These are phyloP conservation scores for Tanytarsus gracilentus DNA, from an alignment of 2,888 invertebrate species.

Conservation along the genomic window DNA sequence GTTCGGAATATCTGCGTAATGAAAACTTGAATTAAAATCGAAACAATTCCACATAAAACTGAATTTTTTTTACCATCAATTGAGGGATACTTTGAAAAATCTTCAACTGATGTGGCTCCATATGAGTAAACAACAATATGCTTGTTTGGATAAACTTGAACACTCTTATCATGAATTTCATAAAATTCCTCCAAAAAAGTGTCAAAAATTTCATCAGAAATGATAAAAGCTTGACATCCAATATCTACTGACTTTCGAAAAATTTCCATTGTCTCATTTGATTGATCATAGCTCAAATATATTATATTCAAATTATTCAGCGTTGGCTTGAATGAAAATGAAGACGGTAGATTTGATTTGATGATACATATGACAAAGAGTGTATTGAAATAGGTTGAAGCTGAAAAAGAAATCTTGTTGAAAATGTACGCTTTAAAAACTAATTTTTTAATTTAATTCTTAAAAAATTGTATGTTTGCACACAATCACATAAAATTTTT, in stretches of 20 bases:
- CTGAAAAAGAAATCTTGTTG: neutral
- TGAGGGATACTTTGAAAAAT: neutral
- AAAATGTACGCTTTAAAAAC: neutral
- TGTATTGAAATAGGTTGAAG: neutral
- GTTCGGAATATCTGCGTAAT: constrained; percentile 35
- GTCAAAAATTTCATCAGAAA: neutral
- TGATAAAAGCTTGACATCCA: constrained; percentile 19
- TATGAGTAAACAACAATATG: constrained; percentile 11
- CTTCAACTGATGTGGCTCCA: neutral
- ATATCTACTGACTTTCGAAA: neutral
- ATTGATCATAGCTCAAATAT: neutral
- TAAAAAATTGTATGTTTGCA: no score
- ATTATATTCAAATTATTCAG: neutral
- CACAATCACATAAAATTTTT: no score
- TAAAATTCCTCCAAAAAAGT: constrained; percentile 5
- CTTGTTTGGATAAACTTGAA: constrained; percentile 12
- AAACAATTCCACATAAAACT: neutral
- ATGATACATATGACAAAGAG: neutral
- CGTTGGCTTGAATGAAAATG: neutral
- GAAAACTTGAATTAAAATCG: neutral
- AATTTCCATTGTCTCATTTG: neutral
- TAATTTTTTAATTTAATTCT: no score
- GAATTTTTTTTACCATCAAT: constrained; percentile 9
- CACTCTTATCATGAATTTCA: constrained; percentile 9
- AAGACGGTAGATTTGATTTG: neutral